A percentile compares a stretch with the other conserved stretches of the same genome.
These are phyloP conservation scores for Bryconaethiops microstoma DNA, from an alignment of 2,797 vertebrate species.

Conservation along the genomic window DNA sequence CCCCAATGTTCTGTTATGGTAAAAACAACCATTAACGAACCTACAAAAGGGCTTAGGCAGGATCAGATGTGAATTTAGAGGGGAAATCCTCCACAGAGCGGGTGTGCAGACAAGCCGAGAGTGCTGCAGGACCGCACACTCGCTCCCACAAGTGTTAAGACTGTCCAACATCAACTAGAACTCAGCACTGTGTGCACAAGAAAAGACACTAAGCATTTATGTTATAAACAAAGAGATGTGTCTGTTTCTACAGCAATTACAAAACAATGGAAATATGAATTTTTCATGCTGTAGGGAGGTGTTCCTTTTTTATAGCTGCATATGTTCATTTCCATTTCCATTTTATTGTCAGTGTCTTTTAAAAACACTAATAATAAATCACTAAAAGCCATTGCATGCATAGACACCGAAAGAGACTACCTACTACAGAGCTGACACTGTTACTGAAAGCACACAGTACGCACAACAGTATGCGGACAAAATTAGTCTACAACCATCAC, in stretches of 20 bases:
- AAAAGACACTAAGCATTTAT: background rate
- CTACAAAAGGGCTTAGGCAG: conserved; percentile 59
- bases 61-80: conserved; percentile 57
- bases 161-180: background rate
- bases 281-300: no score
- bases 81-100: conserved; percentile 50
- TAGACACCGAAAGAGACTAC: conserved; percentile 61
- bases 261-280: background rate
- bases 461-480: background rate
- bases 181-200: background rate
- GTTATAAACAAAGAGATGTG: background rate
- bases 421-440: conserved; percentile 44
- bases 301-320: no score
- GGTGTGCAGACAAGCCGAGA: background rate
- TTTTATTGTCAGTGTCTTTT: background rate
- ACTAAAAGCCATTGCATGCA: conserved; percentile 49
- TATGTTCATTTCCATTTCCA: background rate
- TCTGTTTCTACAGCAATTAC: background rate
- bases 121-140: background rate
- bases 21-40: conserved; percentile 60
- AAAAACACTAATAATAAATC: no score
- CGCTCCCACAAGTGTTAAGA: conserved; percentile 7
- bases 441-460: background rate
- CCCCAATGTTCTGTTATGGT: conserved; percentile 51
- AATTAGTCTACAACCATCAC: background rate